A percentile compares a stretch with the other conserved stretches of the same genome.
These are phyloP conservation scores for Dinocampus coccinellae DNA, from an alignment of 2,888 invertebrate genomes.

Conservation along the genomic window DNA sequence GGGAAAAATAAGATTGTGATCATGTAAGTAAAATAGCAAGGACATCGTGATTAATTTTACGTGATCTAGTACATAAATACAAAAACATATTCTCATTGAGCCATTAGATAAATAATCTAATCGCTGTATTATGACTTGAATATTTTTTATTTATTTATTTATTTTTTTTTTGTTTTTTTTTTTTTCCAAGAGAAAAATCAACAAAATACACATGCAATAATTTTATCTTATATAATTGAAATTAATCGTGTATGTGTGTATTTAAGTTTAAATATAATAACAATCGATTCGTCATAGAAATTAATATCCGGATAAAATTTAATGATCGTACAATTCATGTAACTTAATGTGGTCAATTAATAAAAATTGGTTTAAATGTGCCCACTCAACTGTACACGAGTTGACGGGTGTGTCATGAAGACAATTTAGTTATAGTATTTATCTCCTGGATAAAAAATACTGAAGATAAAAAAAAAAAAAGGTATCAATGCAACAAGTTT, in stretches of 20 bases:
- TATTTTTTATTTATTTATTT: neutral
- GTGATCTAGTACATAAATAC: neutral
- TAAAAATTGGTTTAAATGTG: neutral
- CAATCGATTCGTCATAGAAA: constrained; percentile 39
- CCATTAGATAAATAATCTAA: constrained; percentile 5
- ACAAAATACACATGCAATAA: neutral
- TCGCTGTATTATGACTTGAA: neutral
- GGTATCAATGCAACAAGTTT: neutral
- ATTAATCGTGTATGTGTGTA: neutral
- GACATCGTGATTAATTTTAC: constrained; percentile 12
- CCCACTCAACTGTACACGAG: neutral
- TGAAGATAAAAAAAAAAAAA: neutral
- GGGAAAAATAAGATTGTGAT: neutral
- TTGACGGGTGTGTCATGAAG: neutral
- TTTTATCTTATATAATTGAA: neutral
- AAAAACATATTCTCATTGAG: neutral
- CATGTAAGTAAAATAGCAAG: constrained; percentile 1
- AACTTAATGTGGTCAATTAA: constrained; percentile 31
- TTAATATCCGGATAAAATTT: constrained; percentile 26
- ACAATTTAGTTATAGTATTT: neutral
- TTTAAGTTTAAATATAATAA: neutral
- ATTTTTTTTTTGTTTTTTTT: too few relatives aligned
- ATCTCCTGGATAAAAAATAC: neutral
- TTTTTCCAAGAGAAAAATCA: neutral
- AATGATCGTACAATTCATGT: constrained; percentile 42